Conservation (phyloP, 2,888 invertebrate genomes). For the Rhorus exstirpatorius region DNA sequence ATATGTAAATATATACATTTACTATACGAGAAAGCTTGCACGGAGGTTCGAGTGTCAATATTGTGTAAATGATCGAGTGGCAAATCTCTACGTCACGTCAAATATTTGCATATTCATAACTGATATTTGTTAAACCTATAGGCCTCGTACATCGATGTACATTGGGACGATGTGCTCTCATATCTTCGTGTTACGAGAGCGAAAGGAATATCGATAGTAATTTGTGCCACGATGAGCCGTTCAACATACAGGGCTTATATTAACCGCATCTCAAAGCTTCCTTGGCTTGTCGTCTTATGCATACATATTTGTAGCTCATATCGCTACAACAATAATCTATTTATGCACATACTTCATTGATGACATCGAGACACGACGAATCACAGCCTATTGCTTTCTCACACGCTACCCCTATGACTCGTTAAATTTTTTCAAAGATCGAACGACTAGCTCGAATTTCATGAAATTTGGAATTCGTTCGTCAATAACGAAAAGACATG, state of each 20-base stretch:
- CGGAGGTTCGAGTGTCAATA: slow-evolving; percentile 70
- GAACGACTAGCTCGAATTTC: no score
- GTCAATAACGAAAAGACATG: no score
- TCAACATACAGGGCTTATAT: slow-evolving; percentile 50
- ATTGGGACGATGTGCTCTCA: slow-evolving; percentile 18
- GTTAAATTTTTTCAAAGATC: no score
- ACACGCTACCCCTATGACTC: no score
- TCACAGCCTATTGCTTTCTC: slow-evolving; percentile 28
- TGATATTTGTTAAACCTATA: slow-evolving; percentile 56
- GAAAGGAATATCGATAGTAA: slow-evolving; percentile 71
- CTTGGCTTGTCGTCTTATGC: slow-evolving; percentile 63
- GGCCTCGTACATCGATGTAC: slow-evolving; percentile 8
- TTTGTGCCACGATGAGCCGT: slow-evolving; percentile 71
- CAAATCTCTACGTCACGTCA: slow-evolving; percentile 59
- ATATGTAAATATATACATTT: neutral
- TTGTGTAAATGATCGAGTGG: slow-evolving; percentile 71
- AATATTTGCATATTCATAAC: slow-evolving; percentile 80
- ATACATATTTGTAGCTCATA: slow-evolving; percentile 56
- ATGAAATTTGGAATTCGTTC: no score
- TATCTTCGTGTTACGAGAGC: slow-evolving; percentile 9
- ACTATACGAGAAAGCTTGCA: slow-evolving; percentile 4
- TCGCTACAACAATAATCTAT: slow-evolving; percentile 25
- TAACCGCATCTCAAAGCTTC: slow-evolving; percentile 42
- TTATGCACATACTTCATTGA: neutral
- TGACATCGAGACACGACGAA: slow-evolving; percentile 17